Evolutionary conservation across 2,888 invertebrate genomes (phyloP), one percentile per base, ranked within the genome.

Genomic region (Linnaemya vulpina): DNA sequence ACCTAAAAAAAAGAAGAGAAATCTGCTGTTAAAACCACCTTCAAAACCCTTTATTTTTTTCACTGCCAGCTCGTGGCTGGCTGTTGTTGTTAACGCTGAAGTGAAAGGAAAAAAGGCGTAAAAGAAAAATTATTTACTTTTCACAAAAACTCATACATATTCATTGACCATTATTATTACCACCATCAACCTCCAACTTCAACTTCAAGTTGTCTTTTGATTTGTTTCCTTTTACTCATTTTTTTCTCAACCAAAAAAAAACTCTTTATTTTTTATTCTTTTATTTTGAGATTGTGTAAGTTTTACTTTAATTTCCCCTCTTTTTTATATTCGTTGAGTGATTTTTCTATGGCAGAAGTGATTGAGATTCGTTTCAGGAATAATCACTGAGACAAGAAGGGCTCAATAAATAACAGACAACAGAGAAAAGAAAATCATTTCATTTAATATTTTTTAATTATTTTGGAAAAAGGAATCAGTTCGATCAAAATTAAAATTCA

Each of bases 81-180:
- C 30, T 30, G 30, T 5, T 30, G 5, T 30, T 49, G 73, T 60
- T 73, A 13, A 46, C 13, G 13, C 3, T 15, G 35, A 60, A 73
- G 58, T 49, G 46, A 60, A 77, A 20, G 43, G 25, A 51, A 40
- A 46, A 65, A 68, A 25, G 43, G 17, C 20, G 22, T 63, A 71
- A 78, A 53, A 71, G 53, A 49, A 78, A 55, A 79, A 63, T 71
- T 53, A 78, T 78, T 78, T 78, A 63, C 65, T 58, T 74, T 63
- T 51, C 20, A 40, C 35, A 13, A 55, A 67, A 67, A 68, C 70
- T 85, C 85, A 85, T 78, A 75, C 85, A 82, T 85, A 85, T 85
- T 85, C 85, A 85, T 85, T 85, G 85, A 85, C 85, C 85, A 70
- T 85, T 85, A 85, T 85, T 82, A 53, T 58, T 65, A 71, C 55